Evolutionary conservation across 92 coral and sea anemone genomes (phyloP), one percentile per base, ranked within the genome.

Genomic region (Epizoanthus illoricatus): DNA sequence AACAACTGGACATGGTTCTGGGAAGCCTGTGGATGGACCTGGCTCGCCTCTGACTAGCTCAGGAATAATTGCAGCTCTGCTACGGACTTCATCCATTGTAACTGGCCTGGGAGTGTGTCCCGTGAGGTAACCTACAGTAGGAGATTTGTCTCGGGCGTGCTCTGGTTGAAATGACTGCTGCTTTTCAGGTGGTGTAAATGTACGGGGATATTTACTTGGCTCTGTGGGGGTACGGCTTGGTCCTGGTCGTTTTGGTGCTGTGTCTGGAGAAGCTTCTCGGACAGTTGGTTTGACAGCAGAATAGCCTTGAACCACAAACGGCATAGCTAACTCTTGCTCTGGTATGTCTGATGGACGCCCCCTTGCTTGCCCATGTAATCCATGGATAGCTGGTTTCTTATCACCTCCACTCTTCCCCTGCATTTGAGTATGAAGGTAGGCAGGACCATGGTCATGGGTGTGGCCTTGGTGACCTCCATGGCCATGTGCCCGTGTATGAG

Each of bases 61-160:
- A 18, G 97, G 97, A 45, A 93, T 91, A 16, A 91, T 86, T 47
- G 97, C 97, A 6, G 94, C 97, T 68, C 90, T 85, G 76, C 86
- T 81, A 60, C 87, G 92, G 64, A 93, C 86, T 68, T 93, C 97
- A 59, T 91, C 81, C 21, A 90, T 63, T 17, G 97, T 88, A 43
- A 87, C 59, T 55, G 94, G 89, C 57, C 83, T 90, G 18, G 89
- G 72, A 28, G 92, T 85, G 40, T 47, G 88, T 42, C 89, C 70
- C 28, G 85, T 67, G 40, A 93, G 90, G 80, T 91, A 91, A n/a
- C 80, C 79, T n/a, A 71, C 74, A 42, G 80, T 71, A 12, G 97
- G 92, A 17, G 97, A 86, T 41, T 79, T 65, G 1, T 89, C 62
- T 79, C 82, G 83, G 36, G 89, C 64, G 21, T 66, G 70, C 20